phyloP scores from a whole-genome alignment of 1,140 invertebrate genomes.

The Copidosoma floridanum region DNA sequence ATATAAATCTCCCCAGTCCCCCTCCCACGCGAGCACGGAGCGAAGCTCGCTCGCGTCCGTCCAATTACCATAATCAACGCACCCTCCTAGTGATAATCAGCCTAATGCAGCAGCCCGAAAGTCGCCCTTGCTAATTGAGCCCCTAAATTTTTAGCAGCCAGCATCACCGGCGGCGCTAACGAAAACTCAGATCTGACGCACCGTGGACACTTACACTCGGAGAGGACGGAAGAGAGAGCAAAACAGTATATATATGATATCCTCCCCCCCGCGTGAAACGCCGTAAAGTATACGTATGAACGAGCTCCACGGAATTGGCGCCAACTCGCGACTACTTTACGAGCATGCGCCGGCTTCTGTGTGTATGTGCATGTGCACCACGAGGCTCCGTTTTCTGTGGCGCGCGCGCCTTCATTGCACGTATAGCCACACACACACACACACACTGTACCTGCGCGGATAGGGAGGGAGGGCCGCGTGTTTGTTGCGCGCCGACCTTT shows the following conservation, averaged over 20 bases:
- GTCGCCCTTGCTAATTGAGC: not conserved
- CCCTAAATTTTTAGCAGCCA: not conserved
- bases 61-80: not conserved
- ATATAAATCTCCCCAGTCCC: no score
- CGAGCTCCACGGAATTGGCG: constrained; percentile 37
- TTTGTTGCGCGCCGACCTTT: constrained; percentile 56
- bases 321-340: constrained; percentile 30
- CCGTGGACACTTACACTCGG: no score
- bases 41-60: no score
- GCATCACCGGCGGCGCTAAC: no score
- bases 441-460: not conserved
- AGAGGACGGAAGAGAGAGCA: no score
- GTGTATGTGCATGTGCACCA: not conserved
- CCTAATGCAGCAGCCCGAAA: not conserved
- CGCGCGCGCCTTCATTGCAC: not conserved
- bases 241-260: no score
- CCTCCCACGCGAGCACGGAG: no score
- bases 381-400: no score
- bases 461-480: constrained; percentile 35
- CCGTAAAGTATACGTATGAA: not conserved
- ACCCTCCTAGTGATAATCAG: no score
- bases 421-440: not conserved
- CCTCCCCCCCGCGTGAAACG: not conserved
- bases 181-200: no score
- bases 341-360: constrained; percentile 31